Conservation (phyloP, 2,797 vertebrate genomes). For the Morus bassanus region DNA sequence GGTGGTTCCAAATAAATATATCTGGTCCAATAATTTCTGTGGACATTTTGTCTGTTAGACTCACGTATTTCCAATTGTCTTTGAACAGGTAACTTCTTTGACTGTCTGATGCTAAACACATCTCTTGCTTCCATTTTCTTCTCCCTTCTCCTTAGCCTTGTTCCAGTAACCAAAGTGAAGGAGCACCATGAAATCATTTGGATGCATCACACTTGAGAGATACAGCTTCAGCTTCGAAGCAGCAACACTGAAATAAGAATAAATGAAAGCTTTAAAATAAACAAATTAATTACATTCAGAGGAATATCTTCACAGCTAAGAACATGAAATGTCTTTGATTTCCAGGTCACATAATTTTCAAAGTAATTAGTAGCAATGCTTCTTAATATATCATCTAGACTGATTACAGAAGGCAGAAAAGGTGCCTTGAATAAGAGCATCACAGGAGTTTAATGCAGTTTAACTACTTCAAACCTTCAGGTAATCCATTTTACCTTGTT, state of each 20-base stretch:
- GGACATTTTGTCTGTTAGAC: background rate
- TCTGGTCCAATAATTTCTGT: background rate
- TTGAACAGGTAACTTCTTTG: background rate
- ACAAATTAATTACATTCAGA: constrained; percentile 12
- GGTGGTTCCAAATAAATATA: background rate
- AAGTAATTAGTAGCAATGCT: constrained; percentile 26
- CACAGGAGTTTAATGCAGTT: background rate
- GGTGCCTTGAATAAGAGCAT: background rate
- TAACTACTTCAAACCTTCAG: constrained; percentile 21
- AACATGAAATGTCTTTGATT: constrained; percentile 37
- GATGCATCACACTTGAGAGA: background rate
- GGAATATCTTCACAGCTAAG: background rate
- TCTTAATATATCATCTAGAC: constrained; percentile 30
- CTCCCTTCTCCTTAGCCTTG: background rate
- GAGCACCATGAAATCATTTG: background rate
- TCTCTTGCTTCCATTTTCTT: background rate
- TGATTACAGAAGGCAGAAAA: constrained; percentile 39
- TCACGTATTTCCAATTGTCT: background rate
- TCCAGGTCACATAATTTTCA: constrained; percentile 29
- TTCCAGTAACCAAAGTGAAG: background rate
- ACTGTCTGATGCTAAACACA: background rate
- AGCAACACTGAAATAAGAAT: background rate
- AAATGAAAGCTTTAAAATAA: background rate
- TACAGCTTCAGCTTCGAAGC: background rate
- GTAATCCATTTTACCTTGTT: constrained; percentile 18